Evolutionary conservation across 2,888 invertebrate genomes (phyloP).

Genomic region (Morpho helenor): DNA sequence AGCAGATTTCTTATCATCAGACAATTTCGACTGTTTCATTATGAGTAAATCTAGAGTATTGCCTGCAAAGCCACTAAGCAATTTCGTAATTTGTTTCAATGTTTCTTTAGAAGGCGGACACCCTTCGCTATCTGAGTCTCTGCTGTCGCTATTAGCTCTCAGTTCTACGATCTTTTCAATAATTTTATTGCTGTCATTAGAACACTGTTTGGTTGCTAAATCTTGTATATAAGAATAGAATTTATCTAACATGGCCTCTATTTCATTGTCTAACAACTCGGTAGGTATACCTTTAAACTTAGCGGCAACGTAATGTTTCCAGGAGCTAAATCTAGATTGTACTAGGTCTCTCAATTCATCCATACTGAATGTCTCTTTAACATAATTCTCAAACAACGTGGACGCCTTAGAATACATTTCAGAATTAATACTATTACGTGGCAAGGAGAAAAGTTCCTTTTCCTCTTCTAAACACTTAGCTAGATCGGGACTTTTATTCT

Average conservation of each 20-base stretch:
- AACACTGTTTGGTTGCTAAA: conserved; percentile 48
- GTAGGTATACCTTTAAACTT: conserved; percentile 60
- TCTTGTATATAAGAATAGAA: conserved; percentile 63
- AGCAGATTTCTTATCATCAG: conserved; percentile 51
- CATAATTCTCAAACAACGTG: conserved; percentile 55
- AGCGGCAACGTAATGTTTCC: conserved; percentile 57
- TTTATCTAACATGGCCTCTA: conserved; percentile 58
- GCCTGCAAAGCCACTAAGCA: conserved; percentile 50
- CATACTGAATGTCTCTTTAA: conserved; percentile 63
- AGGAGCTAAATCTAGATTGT: conserved; percentile 51
- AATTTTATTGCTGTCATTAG: conserved; percentile 47
- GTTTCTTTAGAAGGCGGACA: conserved; percentile 50
- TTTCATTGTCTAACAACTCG: conserved; percentile 56
- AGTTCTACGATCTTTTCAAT: conserved; percentile 55
- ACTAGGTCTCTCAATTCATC: conserved; percentile 55
- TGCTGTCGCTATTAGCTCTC: conserved; percentile 36
- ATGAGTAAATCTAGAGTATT: conserved; percentile 60
- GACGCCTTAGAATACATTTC: conserved; percentile 60
- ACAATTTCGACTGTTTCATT: conserved; percentile 57
- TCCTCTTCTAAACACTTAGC: conserved; percentile 56
- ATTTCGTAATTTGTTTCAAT: conserved; percentile 50
- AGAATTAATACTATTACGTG: conserved; percentile 44
- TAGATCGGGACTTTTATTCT: conserved; percentile 54
- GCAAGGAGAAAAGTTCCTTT: conserved; percentile 44
- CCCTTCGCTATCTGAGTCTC: conserved; percentile 41